Conservation (phyloP, 2,113 vertebrate genomes). For the Rhabdomys dilectus region DNA sequence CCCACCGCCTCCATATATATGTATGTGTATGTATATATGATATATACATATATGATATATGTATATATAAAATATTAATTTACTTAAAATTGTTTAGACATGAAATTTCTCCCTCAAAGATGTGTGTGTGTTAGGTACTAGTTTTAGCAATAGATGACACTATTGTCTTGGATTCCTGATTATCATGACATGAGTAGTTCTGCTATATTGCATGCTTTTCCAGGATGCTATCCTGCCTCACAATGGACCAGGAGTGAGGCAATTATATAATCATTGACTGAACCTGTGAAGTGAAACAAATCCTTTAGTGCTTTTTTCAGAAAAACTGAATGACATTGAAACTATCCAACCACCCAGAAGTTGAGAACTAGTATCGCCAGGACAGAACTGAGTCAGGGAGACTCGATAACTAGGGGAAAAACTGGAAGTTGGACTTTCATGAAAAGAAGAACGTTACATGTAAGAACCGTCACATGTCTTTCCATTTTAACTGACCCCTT, state of each 20-base stretch:
- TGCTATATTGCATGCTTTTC: not conserved
- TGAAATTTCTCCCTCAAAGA: not conserved
- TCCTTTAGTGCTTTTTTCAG: not conserved
- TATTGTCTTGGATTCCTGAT: not conserved
- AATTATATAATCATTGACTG: not conserved
- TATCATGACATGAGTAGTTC: not conserved
- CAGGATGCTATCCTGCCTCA: no score
- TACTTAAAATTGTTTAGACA: not conserved
- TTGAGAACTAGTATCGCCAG: not conserved
- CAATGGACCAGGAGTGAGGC: not conserved
- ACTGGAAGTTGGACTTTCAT: not conserved
- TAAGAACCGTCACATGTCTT: not conserved
- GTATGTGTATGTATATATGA: no score
- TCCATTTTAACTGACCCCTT: not conserved
- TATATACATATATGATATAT: no score
- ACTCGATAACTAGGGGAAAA: not conserved
- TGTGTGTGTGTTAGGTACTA: not conserved
- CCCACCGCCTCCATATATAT: no score
- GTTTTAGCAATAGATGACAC: not conserved
- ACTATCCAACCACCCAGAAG: not conserved
- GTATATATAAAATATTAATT: no score
- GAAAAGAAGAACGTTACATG: not conserved
- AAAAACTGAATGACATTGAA: not conserved
- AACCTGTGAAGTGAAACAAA: no score
- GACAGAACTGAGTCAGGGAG: not conserved